Evolutionary conservation across 2,888 invertebrate genomes (phyloP).

Genomic region (Sepioteuthis lessoniana): DNA sequence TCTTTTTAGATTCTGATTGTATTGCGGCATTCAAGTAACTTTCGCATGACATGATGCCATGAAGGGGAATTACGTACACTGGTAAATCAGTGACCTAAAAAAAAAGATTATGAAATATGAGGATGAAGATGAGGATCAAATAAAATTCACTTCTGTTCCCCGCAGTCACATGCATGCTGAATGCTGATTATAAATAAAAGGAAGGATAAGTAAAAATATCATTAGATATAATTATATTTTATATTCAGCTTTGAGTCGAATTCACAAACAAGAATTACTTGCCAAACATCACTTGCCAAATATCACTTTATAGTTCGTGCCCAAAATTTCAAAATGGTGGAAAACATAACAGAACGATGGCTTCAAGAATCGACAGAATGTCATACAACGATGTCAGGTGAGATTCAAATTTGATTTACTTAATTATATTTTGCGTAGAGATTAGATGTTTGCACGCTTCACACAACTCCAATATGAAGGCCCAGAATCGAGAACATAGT

Average conservation of each 20-base stretch:
- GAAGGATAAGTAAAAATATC: not conserved
- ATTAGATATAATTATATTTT: not conserved
- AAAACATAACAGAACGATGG: not conserved
- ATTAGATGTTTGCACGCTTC: not conserved
- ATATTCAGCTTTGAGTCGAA: not conserved
- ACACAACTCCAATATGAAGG: not conserved
- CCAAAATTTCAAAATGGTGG: not conserved
- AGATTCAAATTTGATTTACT: not conserved
- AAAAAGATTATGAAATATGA: too few species aligned
- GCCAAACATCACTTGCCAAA: too few species aligned
- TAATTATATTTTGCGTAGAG: not conserved
- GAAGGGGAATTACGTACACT: too few species aligned
- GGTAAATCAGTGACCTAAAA: too few species aligned
- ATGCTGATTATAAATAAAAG: too few species aligned
- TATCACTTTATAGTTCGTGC: not conserved
- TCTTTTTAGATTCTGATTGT: too few species aligned
- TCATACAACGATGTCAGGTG: not conserved
- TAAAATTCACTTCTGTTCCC: too few species aligned
- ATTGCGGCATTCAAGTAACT: too few species aligned
- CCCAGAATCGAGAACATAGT: not conserved
- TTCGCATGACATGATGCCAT: too few species aligned
- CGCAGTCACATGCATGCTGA: too few species aligned
- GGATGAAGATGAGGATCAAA: too few species aligned
- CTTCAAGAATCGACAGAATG: not conserved
- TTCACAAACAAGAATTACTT: not conserved